Evolutionary conservation across 2,888 invertebrate genomes (phyloP), one percentile per base, ranked within the genome.

Genomic region (Pristionchus arcanus): DNA sequence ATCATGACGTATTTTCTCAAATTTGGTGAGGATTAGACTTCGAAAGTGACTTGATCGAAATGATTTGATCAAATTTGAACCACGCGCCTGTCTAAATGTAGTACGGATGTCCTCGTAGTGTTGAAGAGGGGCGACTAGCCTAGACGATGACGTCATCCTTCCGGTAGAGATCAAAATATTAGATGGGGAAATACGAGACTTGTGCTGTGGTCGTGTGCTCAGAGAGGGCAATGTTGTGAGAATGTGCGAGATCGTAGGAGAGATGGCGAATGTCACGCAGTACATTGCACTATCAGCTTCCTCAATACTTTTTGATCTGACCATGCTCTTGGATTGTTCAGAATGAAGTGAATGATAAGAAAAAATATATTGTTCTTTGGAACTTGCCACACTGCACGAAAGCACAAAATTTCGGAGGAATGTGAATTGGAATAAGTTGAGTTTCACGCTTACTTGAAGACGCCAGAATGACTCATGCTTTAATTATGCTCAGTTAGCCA

Each of bases 1-100:
- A 81, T 81, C n/a, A 81, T 81, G 81, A 81, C 81, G 42, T 53
- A 49, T 19, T 49, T 81, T n/a, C 81, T 81, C 19, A 81, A 81
- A 34, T 81, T 81, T 81, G 81, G 81, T 81, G 21, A 37, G 74
- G 68, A 74, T 74, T 42, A 37, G 37, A 21, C 16, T 74, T 11
- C 9, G 21, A 9, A 74, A 9, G 37, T n/a, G 59, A 59, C 25
- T 63, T 25, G 63, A n/a, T 63, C 63, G n/a, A 59, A 59, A 59
- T 59, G 59, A 59, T 3, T 13, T 25, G 63, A 63, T 63, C 63
- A 59, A 49, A 49, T 49, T 9, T 13, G 13, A 49, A 49, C 42
- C 42, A 49, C 42, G 15, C 15, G 59, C 16, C 9, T n/a, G 21
- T 63, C 63, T 7, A 63, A 63, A 63, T 63, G 25, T 25, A 63